Evolutionary conservation across 2,113 vertebrate species (phyloP), one percentile per base, ranked within the genome.

Genomic region (Sinocyclocheilus anophthalmus): DNA sequence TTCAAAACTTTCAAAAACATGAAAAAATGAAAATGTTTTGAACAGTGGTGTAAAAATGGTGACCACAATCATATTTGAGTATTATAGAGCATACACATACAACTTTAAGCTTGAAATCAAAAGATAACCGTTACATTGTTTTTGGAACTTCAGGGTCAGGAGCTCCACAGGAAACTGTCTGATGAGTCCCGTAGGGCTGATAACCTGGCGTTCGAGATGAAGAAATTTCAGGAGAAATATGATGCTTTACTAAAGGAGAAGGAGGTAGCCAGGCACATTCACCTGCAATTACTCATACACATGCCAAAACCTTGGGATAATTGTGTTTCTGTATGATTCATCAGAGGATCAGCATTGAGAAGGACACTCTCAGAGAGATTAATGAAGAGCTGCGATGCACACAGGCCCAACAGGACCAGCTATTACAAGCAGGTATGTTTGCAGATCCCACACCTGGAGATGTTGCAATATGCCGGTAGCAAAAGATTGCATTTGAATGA

Each of bases 301-400:
- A 16, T 53, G 50, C 13, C 50, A 20, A 30, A 78, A 53, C 8
- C 18, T n/a, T 53, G 10, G 11, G 45, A 30, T 61, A 53, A 53
- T 2, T 77, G 24, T 81, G 50, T 73, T 45, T 53, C 1, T 53
- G 48, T 50, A 1, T 53, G 50, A 53, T 53, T 81, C 33, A 9
- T n/a, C 86, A 99, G 98, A 96, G 97, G 81, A 93, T 97, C 87
- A 97, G 97, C 88, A 92, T 98, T 14, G 98, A 99, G 84, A 95
- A 97, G 88, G 97, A 98, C 90, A 94, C 97, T 55, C 90, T 99
- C 20, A 98, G 95, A 91, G 98, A 99, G 92, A 97, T 96, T 8
- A 99, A 98, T 2, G 98, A 99, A 92, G 98, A 99, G 85, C 96
- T 99, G 20, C 94, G 96, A 18, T 99, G 96, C 92, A 96, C 96